Conservation (phyloP, 2,797 vertebrate species). For the Gallinago nigripennis region DNA sequence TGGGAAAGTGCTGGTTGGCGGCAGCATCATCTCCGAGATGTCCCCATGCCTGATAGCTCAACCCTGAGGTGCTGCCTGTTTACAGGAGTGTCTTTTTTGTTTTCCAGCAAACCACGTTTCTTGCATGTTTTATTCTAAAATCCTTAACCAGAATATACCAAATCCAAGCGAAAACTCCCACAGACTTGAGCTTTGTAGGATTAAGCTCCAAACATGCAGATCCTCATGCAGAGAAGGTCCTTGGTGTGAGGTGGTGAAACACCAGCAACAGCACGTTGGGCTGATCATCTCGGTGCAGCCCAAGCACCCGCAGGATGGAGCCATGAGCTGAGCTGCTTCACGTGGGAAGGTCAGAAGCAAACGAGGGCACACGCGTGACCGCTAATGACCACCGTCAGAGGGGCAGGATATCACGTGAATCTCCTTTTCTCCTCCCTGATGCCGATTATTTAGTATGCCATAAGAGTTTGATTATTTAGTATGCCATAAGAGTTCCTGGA, state of each 20-base stretch:
- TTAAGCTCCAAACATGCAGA: background rate
- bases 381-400: background rate
- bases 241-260: fast-evolving
- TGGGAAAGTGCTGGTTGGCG: background rate
- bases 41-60: background rate
- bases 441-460: background rate
- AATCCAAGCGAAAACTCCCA: background rate
- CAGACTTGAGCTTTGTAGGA: background rate
- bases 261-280: background rate
- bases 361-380: background rate
- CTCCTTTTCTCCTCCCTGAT: background rate
- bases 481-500: background rate
- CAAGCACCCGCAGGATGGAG: background rate
- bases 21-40: background rate
- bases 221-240: fast-evolving
- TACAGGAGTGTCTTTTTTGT: background rate
- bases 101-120: background rate
- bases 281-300: background rate
- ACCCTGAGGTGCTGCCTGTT: background rate
- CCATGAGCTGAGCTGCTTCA: background rate
- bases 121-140: background rate
- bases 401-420: background rate
- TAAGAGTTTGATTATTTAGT: background rate
- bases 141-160: background rate
- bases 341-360: background rate